phyloP scores from a whole-genome alignment of 2,113 vertebrate genomes.

The Hippopotamus amphibius region DNA sequence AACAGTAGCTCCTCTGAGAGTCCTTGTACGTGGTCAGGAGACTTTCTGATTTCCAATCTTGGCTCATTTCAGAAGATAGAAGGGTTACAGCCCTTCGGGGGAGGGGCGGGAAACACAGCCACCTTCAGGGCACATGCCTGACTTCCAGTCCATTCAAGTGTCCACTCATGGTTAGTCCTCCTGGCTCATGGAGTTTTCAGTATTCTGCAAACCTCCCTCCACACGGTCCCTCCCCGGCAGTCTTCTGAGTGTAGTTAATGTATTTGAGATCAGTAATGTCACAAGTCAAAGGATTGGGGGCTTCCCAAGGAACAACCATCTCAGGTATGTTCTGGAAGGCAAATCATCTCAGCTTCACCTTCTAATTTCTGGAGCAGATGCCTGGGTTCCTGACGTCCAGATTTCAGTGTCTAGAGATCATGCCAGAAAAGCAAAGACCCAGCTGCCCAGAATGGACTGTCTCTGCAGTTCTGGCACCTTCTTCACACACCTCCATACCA shows the following conservation, averaged over 20 bases:
- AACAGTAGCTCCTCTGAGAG: not conserved
- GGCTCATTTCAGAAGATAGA: slow-evolving; percentile 69
- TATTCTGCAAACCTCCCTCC: not conserved
- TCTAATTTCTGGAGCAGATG: not conserved
- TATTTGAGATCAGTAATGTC: slow-evolving; percentile 49
- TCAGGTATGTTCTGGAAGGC: not conserved
- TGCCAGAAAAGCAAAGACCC: not conserved
- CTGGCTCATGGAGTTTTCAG: not conserved
- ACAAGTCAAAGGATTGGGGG: not conserved
- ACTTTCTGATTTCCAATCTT: not conserved
- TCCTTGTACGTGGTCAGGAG: not conserved
- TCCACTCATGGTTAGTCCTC: not conserved
- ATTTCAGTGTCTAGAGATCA: not conserved
- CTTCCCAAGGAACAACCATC: not conserved
- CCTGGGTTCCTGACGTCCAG: not conserved
- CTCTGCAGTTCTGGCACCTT: not conserved
- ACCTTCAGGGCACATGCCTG: not conserved
- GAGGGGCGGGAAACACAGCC: not conserved
- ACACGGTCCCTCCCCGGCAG: not conserved
- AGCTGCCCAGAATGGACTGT: not conserved
- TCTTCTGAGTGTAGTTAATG: not conserved
- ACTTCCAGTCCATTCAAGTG: not conserved
- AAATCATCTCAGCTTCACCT: not conserved
- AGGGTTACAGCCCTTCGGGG: not conserved
- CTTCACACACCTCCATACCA: not conserved